Evolutionary conservation across 1,140 invertebrate species (phyloP).

Genomic region (Fragariocoptes setiger): DNA sequence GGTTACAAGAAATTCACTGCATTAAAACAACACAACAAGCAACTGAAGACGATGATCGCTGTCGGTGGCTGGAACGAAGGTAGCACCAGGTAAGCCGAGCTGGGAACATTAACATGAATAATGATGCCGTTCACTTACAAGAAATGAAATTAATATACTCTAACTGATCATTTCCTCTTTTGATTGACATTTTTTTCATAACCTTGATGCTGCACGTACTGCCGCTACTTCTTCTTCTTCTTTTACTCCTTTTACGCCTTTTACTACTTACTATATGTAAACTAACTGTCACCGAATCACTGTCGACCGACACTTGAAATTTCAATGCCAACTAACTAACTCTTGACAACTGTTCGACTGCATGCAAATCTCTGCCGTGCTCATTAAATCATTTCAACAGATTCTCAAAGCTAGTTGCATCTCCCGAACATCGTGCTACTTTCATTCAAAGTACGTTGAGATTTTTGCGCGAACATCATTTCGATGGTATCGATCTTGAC

Average conservation of each 20-base stretch:
- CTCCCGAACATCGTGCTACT: constrained; percentile 32
- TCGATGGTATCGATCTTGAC: constrained; percentile 78
- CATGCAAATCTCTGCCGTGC: background rate
- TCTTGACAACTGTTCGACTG: background rate
- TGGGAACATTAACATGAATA: background rate
- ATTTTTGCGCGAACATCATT: constrained; percentile 61
- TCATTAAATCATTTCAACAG: no score
- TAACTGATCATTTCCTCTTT: background rate
- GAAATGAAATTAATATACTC: background rate
- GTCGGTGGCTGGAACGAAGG: constrained; percentile 91
- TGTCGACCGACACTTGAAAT: background rate
- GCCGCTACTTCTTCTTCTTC: no score
- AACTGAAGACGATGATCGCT: constrained; percentile 59
- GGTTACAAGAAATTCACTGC: constrained; percentile 68
- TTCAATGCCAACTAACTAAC: background rate
- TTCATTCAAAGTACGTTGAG: constrained; percentile 46
- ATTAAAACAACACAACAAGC: constrained; percentile 68
- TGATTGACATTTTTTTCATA: background rate
- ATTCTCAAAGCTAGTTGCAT: constrained; percentile 55
- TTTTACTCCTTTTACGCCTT: no score
- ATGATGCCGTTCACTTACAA: background rate
- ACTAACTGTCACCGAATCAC: no score
- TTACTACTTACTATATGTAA: no score
- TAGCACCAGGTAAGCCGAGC: constrained; percentile 26
- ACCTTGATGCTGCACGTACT: background rate